phyloP scores from a whole-genome alignment of 37 sponge, comb jelly and placozoan species.

The Aphrocallistes beatrix region DNA sequence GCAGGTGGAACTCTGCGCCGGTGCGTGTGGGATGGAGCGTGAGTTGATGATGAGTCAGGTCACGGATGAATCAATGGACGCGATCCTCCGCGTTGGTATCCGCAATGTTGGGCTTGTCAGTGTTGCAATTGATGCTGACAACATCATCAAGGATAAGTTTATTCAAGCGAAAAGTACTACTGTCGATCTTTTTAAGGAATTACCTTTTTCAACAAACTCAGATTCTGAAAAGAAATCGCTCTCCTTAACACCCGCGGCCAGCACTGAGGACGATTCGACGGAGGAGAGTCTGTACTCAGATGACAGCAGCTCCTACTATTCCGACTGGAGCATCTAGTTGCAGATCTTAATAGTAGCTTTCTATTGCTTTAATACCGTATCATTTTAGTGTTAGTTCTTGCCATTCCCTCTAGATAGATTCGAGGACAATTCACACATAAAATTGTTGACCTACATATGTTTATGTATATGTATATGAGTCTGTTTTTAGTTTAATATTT shows the following conservation, averaged over 20 bases:
- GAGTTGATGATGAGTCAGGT: not conserved
- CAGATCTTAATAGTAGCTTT: too few species aligned
- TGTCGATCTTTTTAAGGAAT: not conserved
- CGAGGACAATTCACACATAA: too few species aligned
- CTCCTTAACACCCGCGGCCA: not conserved
- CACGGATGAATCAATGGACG: not conserved
- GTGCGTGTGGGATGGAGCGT: not conserved
- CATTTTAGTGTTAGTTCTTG: too few species aligned
- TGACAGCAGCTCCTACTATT: not conserved
- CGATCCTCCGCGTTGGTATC: not conserved
- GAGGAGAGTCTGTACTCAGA: not conserved
- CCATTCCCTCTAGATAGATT: too few species aligned
- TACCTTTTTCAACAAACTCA: not conserved
- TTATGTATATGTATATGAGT: not conserved
- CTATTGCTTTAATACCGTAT: too few species aligned
- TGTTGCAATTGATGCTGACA: not conserved
- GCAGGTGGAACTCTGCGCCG: not conserved
- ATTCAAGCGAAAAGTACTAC: not conserved
- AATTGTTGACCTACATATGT: too few species aligned
- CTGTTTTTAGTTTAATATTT: constrained; percentile 13
- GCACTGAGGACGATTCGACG: not conserved
- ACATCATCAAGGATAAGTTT: not conserved
- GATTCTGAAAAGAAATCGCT: not conserved
- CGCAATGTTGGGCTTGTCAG: not conserved
- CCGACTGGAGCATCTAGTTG: not conserved